Percentiles rank a stretch among this genome's conserved stretches.
These are phyloP conservation scores for Microdon myrmicae DNA, from an alignment of 2,888 invertebrate genomes.

Conservation along the genomic window DNA sequence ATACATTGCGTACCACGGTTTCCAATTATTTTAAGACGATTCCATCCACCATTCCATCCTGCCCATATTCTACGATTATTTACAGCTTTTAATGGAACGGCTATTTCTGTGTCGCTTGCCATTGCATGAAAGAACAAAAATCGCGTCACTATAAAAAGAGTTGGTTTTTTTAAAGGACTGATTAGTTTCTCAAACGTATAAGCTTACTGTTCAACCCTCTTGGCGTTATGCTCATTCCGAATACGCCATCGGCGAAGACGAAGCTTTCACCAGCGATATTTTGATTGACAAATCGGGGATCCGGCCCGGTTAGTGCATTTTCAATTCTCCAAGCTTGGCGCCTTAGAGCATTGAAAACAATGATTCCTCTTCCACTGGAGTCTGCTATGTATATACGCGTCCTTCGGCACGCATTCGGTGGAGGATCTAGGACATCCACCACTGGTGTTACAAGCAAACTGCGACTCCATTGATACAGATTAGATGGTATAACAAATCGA, in stretches of 20 bases:
- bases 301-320: constrained; percentile 71
- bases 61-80: constrained; percentile 54
- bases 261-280: constrained; percentile 71
- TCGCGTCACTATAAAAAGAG: constrained; percentile 3
- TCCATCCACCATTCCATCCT: constrained; percentile 59
- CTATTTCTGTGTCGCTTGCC: constrained; percentile 64
- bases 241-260: constrained; percentile 75
- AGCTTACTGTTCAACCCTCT: constrained; percentile 36
- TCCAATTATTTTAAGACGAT: constrained; percentile 69
- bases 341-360: constrained; percentile 70
- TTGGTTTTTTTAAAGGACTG: constrained; percentile 72
- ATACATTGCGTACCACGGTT: constrained; percentile 75
- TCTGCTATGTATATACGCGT: constrained; percentile 75
- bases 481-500: constrained; percentile 59
- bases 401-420: constrained; percentile 67
- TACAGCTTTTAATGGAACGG: constrained; percentile 65
- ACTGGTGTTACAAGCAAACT: constrained; percentile 63
- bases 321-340: constrained; percentile 71
- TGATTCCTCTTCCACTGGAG: constrained; percentile 70
- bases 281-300: constrained; percentile 71
- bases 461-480: constrained; percentile 54
- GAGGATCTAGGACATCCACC: constrained; percentile 69
- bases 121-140: constrained; percentile 21
- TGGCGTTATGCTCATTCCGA: constrained; percentile 73
- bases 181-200: constrained; percentile 58